These are phyloP conservation scores for Penaeus vannamei DNA, from an alignment of 1,140 invertebrate species.

Conservation along the genomic window DNA sequence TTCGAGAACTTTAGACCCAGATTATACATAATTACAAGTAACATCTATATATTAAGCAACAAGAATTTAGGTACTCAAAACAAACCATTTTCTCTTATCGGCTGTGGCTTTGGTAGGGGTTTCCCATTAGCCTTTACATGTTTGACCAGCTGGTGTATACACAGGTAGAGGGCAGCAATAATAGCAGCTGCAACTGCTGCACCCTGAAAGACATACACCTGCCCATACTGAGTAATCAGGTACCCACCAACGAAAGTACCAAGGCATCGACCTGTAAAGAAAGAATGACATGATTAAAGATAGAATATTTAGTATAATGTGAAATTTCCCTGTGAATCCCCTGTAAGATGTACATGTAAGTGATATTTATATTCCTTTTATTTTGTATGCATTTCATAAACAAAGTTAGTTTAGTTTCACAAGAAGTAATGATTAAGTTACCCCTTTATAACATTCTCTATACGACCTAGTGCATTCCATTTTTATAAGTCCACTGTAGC, in stretches of 20 bases:
- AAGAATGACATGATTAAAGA: neutral
- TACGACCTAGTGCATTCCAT: no score
- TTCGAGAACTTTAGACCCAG: no score
- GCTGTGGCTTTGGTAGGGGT: conserved; percentile 44
- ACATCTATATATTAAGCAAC: neutral
- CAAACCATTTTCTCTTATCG: conserved; percentile 57
- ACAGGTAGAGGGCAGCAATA: conserved; percentile 62
- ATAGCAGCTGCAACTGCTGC: conserved; percentile 54
- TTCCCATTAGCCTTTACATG: conserved; percentile 21
- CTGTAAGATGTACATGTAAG: no score
- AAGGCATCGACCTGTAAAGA: conserved; percentile 61
- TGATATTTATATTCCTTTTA: no score
- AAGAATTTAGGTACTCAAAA: neutral
- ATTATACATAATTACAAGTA: neutral
- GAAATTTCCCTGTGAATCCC: neutral
- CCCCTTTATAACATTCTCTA: no score
- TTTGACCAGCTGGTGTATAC: conserved; percentile 52
- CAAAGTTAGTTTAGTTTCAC: no score
- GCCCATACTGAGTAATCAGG: conserved; percentile 50
- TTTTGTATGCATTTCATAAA: no score
- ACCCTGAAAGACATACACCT: conserved; percentile 61
- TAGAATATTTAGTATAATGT: neutral
- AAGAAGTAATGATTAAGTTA: no score
- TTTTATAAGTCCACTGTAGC: no score
- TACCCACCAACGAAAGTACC: conserved; percentile 63